These are phyloP conservation scores for Empidonax traillii DNA, from an alignment of 2,113 vertebrate genomes.

Conservation along the genomic window DNA sequence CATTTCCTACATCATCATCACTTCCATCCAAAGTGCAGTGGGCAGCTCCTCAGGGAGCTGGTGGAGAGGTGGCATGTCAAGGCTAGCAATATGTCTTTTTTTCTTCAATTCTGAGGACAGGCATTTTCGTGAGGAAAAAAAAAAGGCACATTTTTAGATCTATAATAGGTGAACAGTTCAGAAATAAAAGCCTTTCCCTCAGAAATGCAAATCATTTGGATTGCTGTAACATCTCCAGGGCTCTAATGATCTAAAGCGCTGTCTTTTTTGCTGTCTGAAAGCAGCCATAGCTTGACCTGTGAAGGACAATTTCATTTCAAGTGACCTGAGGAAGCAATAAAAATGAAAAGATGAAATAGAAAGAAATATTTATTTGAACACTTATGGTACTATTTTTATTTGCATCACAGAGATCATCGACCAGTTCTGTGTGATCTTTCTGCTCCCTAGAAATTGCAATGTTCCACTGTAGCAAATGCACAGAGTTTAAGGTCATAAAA, in stretches of 20 bases:
- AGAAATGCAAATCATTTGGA: constrained; percentile 15
- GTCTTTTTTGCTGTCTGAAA: not conserved
- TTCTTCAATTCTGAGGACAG: not conserved
- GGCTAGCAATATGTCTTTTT: not conserved
- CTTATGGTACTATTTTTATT: not conserved
- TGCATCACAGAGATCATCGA: not conserved
- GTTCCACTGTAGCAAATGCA: not conserved
- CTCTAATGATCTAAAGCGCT: not conserved
- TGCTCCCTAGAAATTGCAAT: not conserved
- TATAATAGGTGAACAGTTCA: not conserved
- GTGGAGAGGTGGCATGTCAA: not conserved
- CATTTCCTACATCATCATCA: not conserved
- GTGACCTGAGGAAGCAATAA: constrained; percentile 21
- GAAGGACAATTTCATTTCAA: constrained; percentile 48
- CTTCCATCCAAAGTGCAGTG: not conserved
- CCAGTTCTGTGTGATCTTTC: not conserved
- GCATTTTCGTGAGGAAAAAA: not conserved
- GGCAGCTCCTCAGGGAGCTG: not conserved
- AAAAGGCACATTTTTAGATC: not conserved
- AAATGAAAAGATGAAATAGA: not conserved
- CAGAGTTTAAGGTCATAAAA: constrained; percentile 23
- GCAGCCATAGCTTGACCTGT: not conserved
- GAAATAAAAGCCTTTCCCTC: constrained; percentile 24
- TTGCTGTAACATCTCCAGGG: not conserved
- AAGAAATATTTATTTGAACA: constrained; percentile 10